Evolutionary conservation across 2,113 vertebrate species (phyloP).

Genomic region (Alexandromys fortis): DNA sequence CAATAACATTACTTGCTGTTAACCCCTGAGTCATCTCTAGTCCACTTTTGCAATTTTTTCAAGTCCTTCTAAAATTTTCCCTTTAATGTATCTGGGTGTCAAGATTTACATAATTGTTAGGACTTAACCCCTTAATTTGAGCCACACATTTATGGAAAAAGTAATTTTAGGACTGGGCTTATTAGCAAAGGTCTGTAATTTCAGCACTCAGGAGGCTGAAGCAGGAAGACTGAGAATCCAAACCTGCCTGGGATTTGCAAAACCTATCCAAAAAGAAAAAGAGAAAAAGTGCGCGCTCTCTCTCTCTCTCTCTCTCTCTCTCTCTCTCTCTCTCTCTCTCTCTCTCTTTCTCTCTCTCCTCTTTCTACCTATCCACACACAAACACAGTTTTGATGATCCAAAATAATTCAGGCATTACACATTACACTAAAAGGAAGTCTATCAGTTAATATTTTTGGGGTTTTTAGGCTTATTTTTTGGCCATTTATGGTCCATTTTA

Average conservation of each 20-base stretch:
- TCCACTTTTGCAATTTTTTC: background rate
- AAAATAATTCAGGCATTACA: background rate
- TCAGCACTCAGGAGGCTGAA: background rate
- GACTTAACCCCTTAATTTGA: constrained; percentile 6
- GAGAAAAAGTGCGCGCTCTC: accelerated
- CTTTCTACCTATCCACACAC: too few relatives aligned
- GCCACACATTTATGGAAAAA: background rate
- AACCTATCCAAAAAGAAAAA: background rate
- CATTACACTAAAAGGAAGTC: background rate
- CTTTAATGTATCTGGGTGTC: background rate
- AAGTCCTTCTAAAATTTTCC: constrained; percentile 5
- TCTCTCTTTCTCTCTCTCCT: too few relatives aligned
- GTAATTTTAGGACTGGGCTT: background rate
- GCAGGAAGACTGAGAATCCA: background rate
- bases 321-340: too few relatives aligned
- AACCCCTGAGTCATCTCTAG: background rate
- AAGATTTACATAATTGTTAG: background rate
- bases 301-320: too few relatives aligned
- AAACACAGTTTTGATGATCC: background rate
- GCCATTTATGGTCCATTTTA: background rate
- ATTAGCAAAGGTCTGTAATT: background rate
- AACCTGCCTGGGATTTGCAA: background rate
- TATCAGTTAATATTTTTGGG: constrained; percentile 10
- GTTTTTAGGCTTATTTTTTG: constrained; percentile 1
- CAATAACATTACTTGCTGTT: background rate